Evolutionary conservation across 2,113 vertebrate species (phyloP).

Genomic region (Axis porcinus): DNA sequence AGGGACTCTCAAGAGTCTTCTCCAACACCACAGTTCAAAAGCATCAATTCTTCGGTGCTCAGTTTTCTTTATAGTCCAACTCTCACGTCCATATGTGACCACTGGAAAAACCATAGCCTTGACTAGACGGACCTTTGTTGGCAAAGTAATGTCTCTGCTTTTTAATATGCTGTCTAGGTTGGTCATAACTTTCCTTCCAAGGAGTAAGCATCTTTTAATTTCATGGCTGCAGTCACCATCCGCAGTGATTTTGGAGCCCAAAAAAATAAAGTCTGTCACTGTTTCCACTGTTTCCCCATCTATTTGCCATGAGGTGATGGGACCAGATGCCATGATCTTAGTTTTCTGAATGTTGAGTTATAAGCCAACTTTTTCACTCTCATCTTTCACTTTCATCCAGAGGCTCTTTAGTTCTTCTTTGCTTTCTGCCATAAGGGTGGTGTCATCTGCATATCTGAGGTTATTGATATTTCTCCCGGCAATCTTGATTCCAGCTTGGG

Average conservation of each 20-base stretch:
- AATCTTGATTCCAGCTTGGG: background rate
- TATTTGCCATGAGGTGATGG: background rate
- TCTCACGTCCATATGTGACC: background rate
- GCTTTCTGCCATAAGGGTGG: background rate
- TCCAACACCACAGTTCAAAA: background rate
- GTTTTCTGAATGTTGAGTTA: background rate
- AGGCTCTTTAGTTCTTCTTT: background rate
- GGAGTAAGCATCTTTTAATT: background rate
- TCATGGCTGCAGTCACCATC: background rate
- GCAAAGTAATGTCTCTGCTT: background rate
- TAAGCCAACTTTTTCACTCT: background rate
- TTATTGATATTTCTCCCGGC: background rate
- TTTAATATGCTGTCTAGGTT: background rate
- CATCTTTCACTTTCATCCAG: background rate
- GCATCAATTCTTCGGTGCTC: background rate
- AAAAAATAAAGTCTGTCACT: background rate
- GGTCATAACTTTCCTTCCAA: background rate
- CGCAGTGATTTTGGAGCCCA: background rate
- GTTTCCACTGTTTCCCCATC: background rate
- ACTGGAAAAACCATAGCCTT: background rate
- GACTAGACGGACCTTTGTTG: background rate
- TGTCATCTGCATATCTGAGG: background rate
- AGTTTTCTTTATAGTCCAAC: background rate
- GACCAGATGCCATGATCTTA: background rate
- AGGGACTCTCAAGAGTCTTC: background rate